A percentile compares a stretch with the other conserved stretches of the same genome.
phyloP scores from a whole-genome alignment of 1,140 invertebrate species.

The Stegodyphus mimosarum region DNA sequence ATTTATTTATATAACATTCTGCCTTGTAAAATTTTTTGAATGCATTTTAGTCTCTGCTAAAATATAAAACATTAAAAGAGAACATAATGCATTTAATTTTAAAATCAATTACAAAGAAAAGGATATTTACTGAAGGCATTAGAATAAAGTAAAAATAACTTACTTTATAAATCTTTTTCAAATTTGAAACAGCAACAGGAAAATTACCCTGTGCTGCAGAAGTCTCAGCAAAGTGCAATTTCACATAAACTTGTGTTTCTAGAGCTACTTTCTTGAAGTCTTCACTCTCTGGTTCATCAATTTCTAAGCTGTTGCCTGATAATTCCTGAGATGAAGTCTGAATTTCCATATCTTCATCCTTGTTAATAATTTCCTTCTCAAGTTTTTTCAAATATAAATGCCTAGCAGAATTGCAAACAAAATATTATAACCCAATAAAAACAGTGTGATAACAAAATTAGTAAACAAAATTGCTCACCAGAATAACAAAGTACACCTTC shows the following conservation, averaged over 20 bases:
- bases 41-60: too few species aligned
- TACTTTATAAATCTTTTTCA: conserved; percentile 46
- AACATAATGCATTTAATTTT: too few species aligned
- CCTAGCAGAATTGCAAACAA: background rate
- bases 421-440: background rate
- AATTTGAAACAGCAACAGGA: conserved; percentile 28
- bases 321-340: too few species aligned
- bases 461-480: too few species aligned
- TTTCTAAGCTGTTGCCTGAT: background rate
- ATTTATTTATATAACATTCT: too few species aligned
- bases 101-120: too few species aligned
- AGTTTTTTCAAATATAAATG: conserved; percentile 35
- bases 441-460: background rate
- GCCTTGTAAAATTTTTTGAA: too few species aligned
- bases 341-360: background rate
- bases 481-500: too few species aligned
- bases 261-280: conserved; percentile 28
- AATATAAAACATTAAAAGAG: too few species aligned
- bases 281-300: background rate
- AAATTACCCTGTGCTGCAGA: conserved; percentile 42
- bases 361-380: background rate
- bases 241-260: conserved; percentile 14
- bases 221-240: conserved; percentile 34
- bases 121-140: too few species aligned
- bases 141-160: background rate